phyloP scores from a whole-genome alignment of 2,888 invertebrate genomes.

The Chrysodeixis includens region DNA sequence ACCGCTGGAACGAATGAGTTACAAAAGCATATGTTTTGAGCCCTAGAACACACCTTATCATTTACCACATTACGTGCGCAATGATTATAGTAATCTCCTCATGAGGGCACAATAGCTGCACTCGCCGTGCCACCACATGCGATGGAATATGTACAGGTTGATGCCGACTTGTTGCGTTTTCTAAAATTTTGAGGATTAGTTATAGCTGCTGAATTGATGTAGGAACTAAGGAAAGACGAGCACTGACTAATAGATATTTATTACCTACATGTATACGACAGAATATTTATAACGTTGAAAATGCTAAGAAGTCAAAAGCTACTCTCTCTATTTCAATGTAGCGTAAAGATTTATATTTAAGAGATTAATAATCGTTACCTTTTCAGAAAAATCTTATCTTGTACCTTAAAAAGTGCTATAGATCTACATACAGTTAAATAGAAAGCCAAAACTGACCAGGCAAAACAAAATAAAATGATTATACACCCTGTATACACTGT shows the following conservation, averaged over 20 bases:
- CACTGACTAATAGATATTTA: too few relatives aligned
- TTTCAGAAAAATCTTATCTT: too few relatives aligned
- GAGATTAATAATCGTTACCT: too few relatives aligned
- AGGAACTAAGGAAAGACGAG: too few relatives aligned
- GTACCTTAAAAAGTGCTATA: too few relatives aligned
- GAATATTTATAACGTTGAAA: too few relatives aligned
- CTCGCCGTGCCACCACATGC: slow-evolving; percentile 79
- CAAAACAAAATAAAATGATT: slow-evolving; percentile 20
- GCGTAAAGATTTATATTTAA: too few relatives aligned
- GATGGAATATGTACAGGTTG: slow-evolving; percentile 71
- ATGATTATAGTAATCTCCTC: slow-evolving; percentile 89
- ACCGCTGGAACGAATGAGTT: slow-evolving; percentile 84
- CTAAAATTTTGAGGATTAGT: not conserved
- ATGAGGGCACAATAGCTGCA: slow-evolving; percentile 84
- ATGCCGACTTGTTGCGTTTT: slow-evolving; percentile 25
- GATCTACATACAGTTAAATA: not conserved
- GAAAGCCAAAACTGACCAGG: not conserved
- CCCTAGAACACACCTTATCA: slow-evolving; percentile 86
- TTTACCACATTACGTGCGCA: slow-evolving; percentile 87
- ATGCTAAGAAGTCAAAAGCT: too few relatives aligned
- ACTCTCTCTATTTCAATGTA: too few relatives aligned
- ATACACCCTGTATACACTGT: slow-evolving; percentile 75
- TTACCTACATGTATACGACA: too few relatives aligned
- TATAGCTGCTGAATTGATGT: too few relatives aligned
- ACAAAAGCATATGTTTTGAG: slow-evolving; percentile 88